Base-by-base conservation (phyloP, 1,140 invertebrate genomes). In the Dendroctonus ponderosae region DNA sequence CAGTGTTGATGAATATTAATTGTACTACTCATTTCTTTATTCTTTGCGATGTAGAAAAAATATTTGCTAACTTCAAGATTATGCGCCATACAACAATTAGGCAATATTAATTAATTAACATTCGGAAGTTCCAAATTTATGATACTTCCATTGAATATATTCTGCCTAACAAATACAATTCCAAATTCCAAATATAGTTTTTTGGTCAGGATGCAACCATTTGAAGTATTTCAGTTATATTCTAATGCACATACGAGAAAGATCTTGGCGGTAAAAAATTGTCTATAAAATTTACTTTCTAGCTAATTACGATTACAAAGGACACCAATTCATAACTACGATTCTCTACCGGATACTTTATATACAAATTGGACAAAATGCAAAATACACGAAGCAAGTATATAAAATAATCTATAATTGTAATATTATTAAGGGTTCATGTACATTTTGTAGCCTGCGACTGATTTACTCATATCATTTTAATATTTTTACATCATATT, bases 341-440 rank as follows among this genome's bases (percentile, higher is more conserved):
- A 66, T 3, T 58, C 11, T 52, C 48, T 66, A 53, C 46, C 3
- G 26, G 26, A 26, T 26, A 26, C 26, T 26, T 26, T 26, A 26
- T 26, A 26, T 26, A 26, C 26, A 26, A 26, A 26, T 26, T 26
- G 26, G 26, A 26, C 26, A 43, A 56, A 67, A 67, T 67, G 58
- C 65, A 62, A 72, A 72, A 68, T 77, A 76, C 72, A 67, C 74
- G 71, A 78, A 78, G 77, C 77, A 77, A 78, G 77, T 78, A 78
- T 78, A 78, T 73, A 78, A 78, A 78, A 78, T 78, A 78, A 77
- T 77, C 73, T 78, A 74, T 78, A 66, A 68, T 63, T 73, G 26
- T 26, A 26, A 26, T 26, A 26, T 26, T 26, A 26, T 26, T 26
- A 26, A 72, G 69, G 69, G 74, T 72, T 78, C 76, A 77, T 78